Evolutionary conservation across 1,140 invertebrate genomes (phyloP).

Genomic region (Penaeus indicus): DNA sequence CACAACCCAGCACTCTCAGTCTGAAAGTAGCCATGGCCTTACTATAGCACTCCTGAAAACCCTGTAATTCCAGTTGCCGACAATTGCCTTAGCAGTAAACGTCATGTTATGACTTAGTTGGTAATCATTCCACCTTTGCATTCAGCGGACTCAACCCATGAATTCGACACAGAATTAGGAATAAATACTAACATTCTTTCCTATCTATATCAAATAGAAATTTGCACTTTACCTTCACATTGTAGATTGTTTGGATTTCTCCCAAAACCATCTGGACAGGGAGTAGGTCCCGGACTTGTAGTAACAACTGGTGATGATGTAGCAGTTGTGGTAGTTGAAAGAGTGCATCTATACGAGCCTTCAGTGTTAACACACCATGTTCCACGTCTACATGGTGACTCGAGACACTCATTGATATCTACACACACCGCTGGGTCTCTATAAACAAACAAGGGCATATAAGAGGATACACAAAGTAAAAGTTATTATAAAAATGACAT

Average conservation of each 20-base stretch:
- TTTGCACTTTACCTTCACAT: conserved; percentile 68
- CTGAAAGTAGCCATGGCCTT: no score
- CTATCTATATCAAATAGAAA: no score
- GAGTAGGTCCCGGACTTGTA: conserved; percentile 8
- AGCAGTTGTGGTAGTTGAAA: conserved; percentile 20
- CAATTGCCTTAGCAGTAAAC: no score
- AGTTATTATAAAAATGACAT: no score
- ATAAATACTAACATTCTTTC: no score
- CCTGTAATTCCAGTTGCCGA: no score
- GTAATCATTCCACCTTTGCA: no score
- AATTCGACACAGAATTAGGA: no score
- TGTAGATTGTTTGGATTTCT: conserved; percentile 64
- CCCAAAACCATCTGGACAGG: conserved; percentile 67
- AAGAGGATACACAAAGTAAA: background rate
- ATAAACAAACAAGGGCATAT: background rate
- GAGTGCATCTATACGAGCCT: conserved; percentile 48
- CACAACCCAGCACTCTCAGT: no score
- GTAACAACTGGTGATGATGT: background rate
- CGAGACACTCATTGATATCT: conserved; percentile 64
- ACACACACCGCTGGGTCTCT: conserved; percentile 58
- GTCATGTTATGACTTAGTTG: no score
- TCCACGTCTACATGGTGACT: conserved; percentile 12
- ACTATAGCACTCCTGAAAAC: no score
- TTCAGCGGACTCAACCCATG: no score
- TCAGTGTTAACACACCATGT: conserved; percentile 39